These are phyloP conservation scores for Lottia gigantea DNA, from an alignment of 2,888 invertebrate genomes.

Conservation along the genomic window DNA sequence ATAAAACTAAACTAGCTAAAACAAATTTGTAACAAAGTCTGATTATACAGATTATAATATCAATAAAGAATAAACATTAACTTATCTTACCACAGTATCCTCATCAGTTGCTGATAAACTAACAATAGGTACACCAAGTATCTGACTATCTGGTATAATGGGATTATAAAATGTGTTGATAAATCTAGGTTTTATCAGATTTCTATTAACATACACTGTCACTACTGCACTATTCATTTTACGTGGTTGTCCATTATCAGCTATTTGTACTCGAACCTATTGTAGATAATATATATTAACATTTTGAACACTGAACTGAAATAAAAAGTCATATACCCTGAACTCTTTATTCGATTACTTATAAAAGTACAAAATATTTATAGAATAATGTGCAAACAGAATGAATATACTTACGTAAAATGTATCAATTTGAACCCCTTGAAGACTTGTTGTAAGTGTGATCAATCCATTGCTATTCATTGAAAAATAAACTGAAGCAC, in stretches of 20 bases:
- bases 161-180: conserved; percentile 24
- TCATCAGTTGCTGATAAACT: conserved; percentile 47
- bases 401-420: conserved; percentile 24
- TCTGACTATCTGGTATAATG: conserved; percentile 45
- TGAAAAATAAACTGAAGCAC: conserved; percentile 86
- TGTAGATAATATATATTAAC: conserved; percentile 14
- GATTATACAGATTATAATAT: no score
- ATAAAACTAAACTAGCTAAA: no score
- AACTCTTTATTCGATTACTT: no score
- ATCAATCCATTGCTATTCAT: conserved; percentile 81
- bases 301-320: no score
- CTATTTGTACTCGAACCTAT: conserved; percentile 42
- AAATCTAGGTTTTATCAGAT: conserved; percentile 50
- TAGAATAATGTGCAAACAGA: no score
- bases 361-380: no score
- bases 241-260: conserved; percentile 53
- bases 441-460: conserved; percentile 36
- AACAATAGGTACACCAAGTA: conserved; percentile 46
- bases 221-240: conserved; percentile 41
- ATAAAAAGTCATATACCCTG: no score
- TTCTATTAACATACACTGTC: conserved; percentile 46
- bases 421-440: conserved; percentile 23
- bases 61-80: no score
- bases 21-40: no score
- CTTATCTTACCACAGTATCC: conserved; percentile 44